Base-by-base conservation (phyloP, 2,797 vertebrate genomes). In the Ceryle rudis region DNA sequence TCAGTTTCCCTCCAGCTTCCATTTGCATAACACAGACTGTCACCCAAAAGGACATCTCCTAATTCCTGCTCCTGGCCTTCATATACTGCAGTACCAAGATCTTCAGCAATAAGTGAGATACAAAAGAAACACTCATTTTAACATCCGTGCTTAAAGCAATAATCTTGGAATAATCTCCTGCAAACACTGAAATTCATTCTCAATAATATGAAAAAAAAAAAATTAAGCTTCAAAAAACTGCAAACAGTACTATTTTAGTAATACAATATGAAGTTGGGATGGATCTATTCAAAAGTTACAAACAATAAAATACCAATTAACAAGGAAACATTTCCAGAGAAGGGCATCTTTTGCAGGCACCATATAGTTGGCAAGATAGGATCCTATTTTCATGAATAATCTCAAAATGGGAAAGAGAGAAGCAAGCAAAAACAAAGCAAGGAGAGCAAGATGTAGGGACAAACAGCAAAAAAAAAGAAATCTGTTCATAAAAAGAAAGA, bases 401-500 rank as follows among this genome's bases (percentile, higher is more conserved):
- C 11, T 90, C 3, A 1, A 75, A 57, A 42, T 21, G 35, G n/a
- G 51, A 55, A 22, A 73, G 93, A 87, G 25, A 75, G 12, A 86
- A 55, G 26, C 25, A 82, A 75, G 46, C 5, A 70, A 51, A 86
- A 47, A 74, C 52, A n/a, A 87, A n/a, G 11, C 17, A 78, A 74
- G 21, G 46, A 61, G 23, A 58, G 15, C 25, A 78, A 83, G 55
- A 65, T 47, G 6, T 23, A 64, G 25, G 35, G 21, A 8, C 58
- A 92, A 95, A 86, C 7, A n/a, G 62, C 41, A 93, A 86, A 52
- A 88, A 93, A 86, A 52, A 88, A 70, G 28, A 85, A 89, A 80
- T 87, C 42, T 66, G 55, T 65, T 89, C 81, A 54, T 67, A 23
- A 3, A 73, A 23, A 78, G 49, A 66, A 66, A 80, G 52, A 90